Percentiles rank a stretch among this genome's conserved stretches.
These are phyloP conservation scores for Coelopa frigida DNA, from an alignment of 1,140 invertebrate species.

Conservation along the genomic window DNA sequence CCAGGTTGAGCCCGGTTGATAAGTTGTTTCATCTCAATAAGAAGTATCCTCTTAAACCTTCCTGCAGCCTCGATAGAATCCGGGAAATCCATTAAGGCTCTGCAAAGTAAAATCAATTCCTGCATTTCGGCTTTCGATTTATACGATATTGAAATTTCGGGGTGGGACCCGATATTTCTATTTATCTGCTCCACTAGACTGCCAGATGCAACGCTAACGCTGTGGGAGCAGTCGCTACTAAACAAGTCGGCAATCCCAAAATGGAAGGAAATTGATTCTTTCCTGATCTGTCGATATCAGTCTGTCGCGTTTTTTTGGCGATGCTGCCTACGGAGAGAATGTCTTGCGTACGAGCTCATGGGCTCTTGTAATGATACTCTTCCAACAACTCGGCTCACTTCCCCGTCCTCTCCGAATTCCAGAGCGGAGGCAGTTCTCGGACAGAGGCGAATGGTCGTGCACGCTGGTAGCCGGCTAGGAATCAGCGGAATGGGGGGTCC, in stretches of 20 bases:
- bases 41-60: not conserved
- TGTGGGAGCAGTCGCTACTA: conserved; percentile 7
- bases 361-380: too few relatives aligned
- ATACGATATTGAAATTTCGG: not conserved
- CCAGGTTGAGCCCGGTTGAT: not conserved
- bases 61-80: not conserved
- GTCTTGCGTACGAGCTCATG: too few relatives aligned
- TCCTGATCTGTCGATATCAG: conserved; percentile 2
- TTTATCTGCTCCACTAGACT: conserved; percentile 5
- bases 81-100: not conserved
- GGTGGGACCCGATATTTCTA: conserved; percentile 6
- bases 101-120: not conserved
- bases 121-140: not conserved
- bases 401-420: too few relatives aligned
- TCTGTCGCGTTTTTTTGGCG: too few relatives aligned
- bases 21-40: not conserved
- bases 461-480: too few relatives aligned
- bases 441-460: too few relatives aligned
- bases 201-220: not conserved
- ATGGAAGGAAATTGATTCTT: not conserved
- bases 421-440: too few relatives aligned
- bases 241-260: not conserved
- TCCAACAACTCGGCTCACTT: too few relatives aligned
- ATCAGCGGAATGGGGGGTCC: too few relatives aligned
- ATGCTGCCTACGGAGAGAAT: too few relatives aligned